phyloP scores from a whole-genome alignment of 2,888 invertebrate species.

The Ctena decussata region DNA sequence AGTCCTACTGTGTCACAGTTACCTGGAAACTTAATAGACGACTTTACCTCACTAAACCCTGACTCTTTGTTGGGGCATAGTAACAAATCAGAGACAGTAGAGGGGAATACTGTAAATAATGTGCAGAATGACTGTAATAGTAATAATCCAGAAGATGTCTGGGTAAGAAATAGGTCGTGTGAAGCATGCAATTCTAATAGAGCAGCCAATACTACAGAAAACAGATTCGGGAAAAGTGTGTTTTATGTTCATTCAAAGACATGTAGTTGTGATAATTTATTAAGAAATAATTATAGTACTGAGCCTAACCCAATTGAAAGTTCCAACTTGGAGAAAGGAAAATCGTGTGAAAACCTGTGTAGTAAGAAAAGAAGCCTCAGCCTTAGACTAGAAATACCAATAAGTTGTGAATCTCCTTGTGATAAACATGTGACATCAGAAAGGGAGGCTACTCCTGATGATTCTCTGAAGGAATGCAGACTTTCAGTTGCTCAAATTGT shows the following conservation, averaged over 20 bases:
- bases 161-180: not conserved
- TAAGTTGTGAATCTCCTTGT: not conserved
- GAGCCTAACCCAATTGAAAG: slow-evolving; percentile 12
- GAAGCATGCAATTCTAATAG: slow-evolving; percentile 38
- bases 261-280: slow-evolving; percentile 44
- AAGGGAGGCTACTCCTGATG: slow-evolving; percentile 5
- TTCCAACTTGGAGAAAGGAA: slow-evolving; percentile 8
- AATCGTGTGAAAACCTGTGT: not conserved
- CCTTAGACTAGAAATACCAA: slow-evolving; percentile 19
- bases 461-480: slow-evolving; percentile 59
- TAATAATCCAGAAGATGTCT: slow-evolving; percentile 2
- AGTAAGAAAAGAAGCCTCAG: slow-evolving; percentile 7
- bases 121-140: slow-evolving; percentile 32
- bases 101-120: not conserved
- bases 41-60: slow-evolving; percentile 19
- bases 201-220: not conserved
- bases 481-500: slow-evolving; percentile 67
- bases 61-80: slow-evolving; percentile 39
- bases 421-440: slow-evolving; percentile 41
- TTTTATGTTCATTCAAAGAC: slow-evolving; percentile 45
- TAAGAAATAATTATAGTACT: not conserved
- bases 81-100: not conserved
- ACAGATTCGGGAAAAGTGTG: slow-evolving; percentile 57
- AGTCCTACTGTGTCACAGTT: not conserved
- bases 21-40: not conserved